These are phyloP conservation scores for Drosophila eohydei DNA, from an alignment of 2,888 invertebrate genomes.

Conservation along the genomic window DNA sequence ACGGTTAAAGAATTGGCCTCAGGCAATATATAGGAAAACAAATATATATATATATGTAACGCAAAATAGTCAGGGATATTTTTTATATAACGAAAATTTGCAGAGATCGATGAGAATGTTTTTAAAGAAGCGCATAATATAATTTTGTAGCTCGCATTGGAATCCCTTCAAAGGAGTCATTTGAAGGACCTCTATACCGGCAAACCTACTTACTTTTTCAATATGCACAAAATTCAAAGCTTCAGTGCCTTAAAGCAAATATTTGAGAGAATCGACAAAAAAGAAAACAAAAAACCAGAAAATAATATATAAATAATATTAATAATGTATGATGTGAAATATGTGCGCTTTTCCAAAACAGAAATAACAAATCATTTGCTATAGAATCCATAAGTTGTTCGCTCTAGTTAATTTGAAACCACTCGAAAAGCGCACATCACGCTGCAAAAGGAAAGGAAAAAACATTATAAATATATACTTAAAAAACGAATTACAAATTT, in stretches of 20 bases:
- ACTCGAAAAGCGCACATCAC: slow-evolving; percentile 59
- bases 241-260: slow-evolving; percentile 83
- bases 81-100: slow-evolving; percentile 73
- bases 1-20: slow-evolving; percentile 63
- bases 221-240: slow-evolving; percentile 82
- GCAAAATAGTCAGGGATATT: slow-evolving; percentile 79
- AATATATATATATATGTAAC: slow-evolving; percentile 27
- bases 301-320: slow-evolving; percentile 20
- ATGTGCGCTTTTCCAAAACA: slow-evolving; percentile 47
- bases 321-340: slow-evolving; percentile 29
- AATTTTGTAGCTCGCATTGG: slow-evolving; percentile 61
- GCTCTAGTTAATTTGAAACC: slow-evolving; percentile 21
- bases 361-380: slow-evolving; percentile 1
- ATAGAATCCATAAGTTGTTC: slow-evolving; percentile 26
- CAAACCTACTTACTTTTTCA: slow-evolving; percentile 57
- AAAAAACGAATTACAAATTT: slow-evolving; percentile 58
- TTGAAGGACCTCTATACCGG: slow-evolving; percentile 25
- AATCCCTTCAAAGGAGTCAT: slow-evolving; percentile 16
- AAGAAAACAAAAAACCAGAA: slow-evolving; percentile 13
- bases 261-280: slow-evolving; percentile 48
- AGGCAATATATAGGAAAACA: slow-evolving; percentile 50
- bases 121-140: slow-evolving; percentile 56
- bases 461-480: neutral
- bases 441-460: slow-evolving; percentile 26
- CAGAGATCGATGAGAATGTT: slow-evolving; percentile 45